Evolutionary conservation across 2,113 vertebrate genomes (phyloP), one percentile per base, ranked within the genome.

Genomic region (Acrocephalus kingi): DNA sequence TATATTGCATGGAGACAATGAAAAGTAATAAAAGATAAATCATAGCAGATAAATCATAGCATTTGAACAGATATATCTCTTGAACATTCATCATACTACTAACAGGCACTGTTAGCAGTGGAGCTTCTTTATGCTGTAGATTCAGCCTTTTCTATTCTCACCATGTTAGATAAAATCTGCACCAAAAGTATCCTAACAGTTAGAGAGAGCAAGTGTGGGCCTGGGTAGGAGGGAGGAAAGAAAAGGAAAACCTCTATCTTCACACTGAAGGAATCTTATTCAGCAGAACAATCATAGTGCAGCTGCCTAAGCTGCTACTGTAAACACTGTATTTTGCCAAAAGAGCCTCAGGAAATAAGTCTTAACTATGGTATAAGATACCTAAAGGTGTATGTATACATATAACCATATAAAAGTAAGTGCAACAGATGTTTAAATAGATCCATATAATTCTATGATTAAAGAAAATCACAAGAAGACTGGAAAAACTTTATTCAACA

Each of bases 181-280:
- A 22, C 8, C 21, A 49, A 46, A 80, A 55, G 5, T 8, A 55
- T 0, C 1, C 4, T 33, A 24, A 15, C 3, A 39, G 11, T 13
- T 59, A 55, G 15, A 56, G 30, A 85, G 7, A 54, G 7, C 8
- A 84, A 71, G 6, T 9, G 20, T 52, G 5, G 8, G 5, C 7
- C 11, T 24, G 2, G 6, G 17, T 25, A 5, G 15, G 10, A 33
- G 9, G 43, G 22, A 45, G 2, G 3, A 12, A 59, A 67, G 16
- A 39, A 69, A 76, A 61, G 21, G 7, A 48, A 64, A 81, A 39
- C 7, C 25, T 54, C 16, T 24, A 0, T 41, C 23, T 66, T 81
- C 46, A 71, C 12, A 10, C 4, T 16, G 18, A 77, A 62, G 3
- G 4, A 69, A 37, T 48, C 9, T 2, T 56, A 28, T 72, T 66